A percentile compares a stretch with the other conserved stretches of the same genome.
phyloP scores from a whole-genome alignment of 64 coral and sea anemone genomes.

The Actinia equina region DNA sequence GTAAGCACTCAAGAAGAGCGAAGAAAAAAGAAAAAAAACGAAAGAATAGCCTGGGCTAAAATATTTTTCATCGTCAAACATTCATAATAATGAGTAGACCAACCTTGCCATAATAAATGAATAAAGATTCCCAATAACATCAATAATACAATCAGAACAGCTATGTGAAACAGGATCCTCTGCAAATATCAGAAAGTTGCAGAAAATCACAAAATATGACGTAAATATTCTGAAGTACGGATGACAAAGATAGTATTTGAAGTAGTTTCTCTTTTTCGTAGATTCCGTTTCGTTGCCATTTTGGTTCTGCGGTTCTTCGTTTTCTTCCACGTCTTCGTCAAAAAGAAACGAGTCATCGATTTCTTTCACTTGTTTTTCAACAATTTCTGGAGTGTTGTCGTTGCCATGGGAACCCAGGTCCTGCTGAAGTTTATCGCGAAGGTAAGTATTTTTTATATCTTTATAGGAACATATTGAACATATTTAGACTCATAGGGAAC shows the following conservation, averaged over 20 bases:
- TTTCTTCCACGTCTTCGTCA: conserved; percentile 19
- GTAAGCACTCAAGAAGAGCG: no score
- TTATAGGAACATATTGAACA: no score
- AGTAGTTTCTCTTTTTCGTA: conserved; percentile 12
- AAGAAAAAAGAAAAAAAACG: no score
- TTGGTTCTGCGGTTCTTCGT: conserved; percentile 13
- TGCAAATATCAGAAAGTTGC: conserved; percentile 89
- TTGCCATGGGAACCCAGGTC: neutral
- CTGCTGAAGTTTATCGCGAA: neutral
- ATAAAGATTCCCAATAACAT: conserved; percentile 90
- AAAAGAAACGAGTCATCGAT: conserved; percentile 39
- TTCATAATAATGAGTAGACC: neutral
- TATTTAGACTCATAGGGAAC: no score
- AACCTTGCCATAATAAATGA: conserved; percentile 76
- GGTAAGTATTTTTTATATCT: no score
- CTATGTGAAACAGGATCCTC: conserved; percentile 92
- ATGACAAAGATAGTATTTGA: conserved; percentile 80
- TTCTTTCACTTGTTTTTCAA: neutral
- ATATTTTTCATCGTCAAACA: no score
- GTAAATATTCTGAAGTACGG: conserved; percentile 73
- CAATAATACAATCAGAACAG: conserved; percentile 74
- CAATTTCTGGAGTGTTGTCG: neutral
- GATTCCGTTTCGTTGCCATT: neutral
- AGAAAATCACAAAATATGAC: conserved; percentile 84
- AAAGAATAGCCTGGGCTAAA: no score